Percentiles rank a stretch among this genome's conserved stretches.
Evolutionary conservation across 35 echinoderm and acorn worm genomes (phyloP).

Genomic region (Eucidaris tribuloides): DNA sequence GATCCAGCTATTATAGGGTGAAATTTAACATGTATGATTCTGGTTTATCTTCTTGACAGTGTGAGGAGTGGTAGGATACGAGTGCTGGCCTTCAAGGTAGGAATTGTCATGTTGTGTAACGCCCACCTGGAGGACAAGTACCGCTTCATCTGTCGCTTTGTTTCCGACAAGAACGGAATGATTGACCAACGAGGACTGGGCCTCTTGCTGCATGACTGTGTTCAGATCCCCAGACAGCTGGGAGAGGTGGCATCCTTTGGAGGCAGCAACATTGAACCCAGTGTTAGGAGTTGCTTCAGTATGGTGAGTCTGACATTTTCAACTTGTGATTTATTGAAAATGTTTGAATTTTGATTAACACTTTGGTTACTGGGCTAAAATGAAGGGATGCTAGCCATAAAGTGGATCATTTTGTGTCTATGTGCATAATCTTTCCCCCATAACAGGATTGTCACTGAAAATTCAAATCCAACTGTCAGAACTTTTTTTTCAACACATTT

Average conservation of each 20-base stretch:
- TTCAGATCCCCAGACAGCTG: constrained; percentile 93
- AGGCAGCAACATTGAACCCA: constrained; percentile 98
- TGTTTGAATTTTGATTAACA: too few species aligned
- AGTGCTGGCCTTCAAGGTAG: constrained; percentile 95
- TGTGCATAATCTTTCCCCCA: too few species aligned
- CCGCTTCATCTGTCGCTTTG: constrained; percentile 86
- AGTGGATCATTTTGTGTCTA: too few species aligned
- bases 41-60: constrained; percentile 45
- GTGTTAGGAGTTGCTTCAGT: constrained; percentile 97
- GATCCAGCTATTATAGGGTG: too few species aligned
- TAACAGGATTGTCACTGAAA: too few species aligned
- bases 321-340: too few species aligned
- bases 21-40: too few species aligned
- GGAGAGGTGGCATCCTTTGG: constrained; percentile 97
- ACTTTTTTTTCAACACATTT: too few species aligned
- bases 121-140: constrained; percentile 99
- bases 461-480: too few species aligned
- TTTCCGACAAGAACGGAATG: constrained; percentile 77
- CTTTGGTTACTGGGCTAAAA: too few species aligned
- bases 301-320: too few species aligned
- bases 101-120: constrained; percentile 81
- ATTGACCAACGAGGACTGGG: constrained; percentile 90
- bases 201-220: constrained; percentile 87
- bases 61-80: constrained; percentile 93
- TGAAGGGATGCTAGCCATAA: too few species aligned